These are phyloP conservation scores for Hozukius guyotensis DNA, from an alignment of 2,797 vertebrate species.

Conservation along the genomic window DNA sequence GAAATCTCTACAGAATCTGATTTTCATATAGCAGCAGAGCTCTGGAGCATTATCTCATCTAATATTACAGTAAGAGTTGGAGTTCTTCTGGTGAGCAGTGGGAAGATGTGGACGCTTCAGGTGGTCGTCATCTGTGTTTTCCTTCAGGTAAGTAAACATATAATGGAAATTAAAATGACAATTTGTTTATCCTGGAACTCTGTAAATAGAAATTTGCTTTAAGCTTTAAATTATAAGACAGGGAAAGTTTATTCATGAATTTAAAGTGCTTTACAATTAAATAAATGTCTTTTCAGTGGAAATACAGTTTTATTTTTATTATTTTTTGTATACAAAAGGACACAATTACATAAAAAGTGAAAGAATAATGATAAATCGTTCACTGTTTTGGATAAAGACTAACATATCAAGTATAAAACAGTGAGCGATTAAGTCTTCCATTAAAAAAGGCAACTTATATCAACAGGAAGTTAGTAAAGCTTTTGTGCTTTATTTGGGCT, in stretches of 20 bases:
- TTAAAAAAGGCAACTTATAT: not conserved
- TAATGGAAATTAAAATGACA: not conserved
- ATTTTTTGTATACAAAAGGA: not conserved
- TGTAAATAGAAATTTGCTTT: not conserved
- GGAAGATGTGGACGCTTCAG: constrained; percentile 53
- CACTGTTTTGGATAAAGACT: not conserved
- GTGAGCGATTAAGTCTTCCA: not conserved
- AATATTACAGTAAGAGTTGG: not conserved
- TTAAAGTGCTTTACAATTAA: not conserved
- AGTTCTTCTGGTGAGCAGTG: not conserved
- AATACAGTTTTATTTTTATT: not conserved
- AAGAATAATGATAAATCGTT: not conserved
- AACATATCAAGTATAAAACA: not conserved
- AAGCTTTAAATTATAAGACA: not conserved
- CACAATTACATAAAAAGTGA: not conserved
- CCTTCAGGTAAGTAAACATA: constrained; percentile 49
- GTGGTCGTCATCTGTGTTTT: constrained; percentile 31
- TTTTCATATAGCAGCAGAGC: not conserved
- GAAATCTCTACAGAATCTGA: not conserved
- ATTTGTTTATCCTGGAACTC: not conserved
- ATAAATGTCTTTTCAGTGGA: not conserved
- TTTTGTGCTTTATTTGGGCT: not conserved
- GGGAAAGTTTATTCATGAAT: not conserved
- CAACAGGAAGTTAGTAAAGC: not conserved
- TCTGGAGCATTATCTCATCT: fast-evolving